phyloP scores from a whole-genome alignment of 2,113 vertebrate genomes.

The Bufo bufo region DNA sequence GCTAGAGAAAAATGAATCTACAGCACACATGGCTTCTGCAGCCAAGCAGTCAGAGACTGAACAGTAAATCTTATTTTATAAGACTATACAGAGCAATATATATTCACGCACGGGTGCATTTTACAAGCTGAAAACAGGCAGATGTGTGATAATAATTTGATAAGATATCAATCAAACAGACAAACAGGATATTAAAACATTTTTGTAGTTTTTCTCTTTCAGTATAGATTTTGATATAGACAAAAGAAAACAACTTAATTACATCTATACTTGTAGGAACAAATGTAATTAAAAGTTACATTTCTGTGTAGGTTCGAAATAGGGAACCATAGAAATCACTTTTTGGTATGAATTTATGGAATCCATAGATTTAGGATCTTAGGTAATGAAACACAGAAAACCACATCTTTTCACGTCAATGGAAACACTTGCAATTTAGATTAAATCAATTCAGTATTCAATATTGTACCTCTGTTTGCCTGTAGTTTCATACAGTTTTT shows the following conservation, averaged over 20 bases:
- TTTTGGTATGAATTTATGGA: too few species aligned
- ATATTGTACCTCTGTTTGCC: not conserved
- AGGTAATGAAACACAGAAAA: too few species aligned
- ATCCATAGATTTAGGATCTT: too few species aligned
- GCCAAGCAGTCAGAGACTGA: not conserved
- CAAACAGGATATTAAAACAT: slow-evolving; percentile 27
- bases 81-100: slow-evolving; percentile 21
- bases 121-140: slow-evolving; percentile 22
- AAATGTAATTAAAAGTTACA: not conserved
- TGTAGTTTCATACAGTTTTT: not conserved
- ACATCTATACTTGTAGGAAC: not conserved
- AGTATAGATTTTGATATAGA: not conserved
- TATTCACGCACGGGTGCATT: slow-evolving; percentile 18
- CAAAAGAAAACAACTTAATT: slow-evolving; percentile 28
- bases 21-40: slow-evolving; percentile 24
- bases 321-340: not conserved
- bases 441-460: too few species aligned
- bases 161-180: slow-evolving; percentile 40
- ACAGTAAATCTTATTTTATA: slow-evolving; percentile 27
- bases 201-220: not conserved
- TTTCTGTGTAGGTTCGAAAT: not conserved
- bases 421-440: too few species aligned
- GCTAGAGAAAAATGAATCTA: slow-evolving; percentile 28
- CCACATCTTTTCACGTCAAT: too few species aligned
- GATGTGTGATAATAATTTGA: slow-evolving; percentile 30